A percentile compares a stretch with the other conserved stretches of the same genome.
These are phyloP conservation scores for Aleiodes sp. DNA, from an alignment of 1,140 invertebrate genomes.

Conservation along the genomic window DNA sequence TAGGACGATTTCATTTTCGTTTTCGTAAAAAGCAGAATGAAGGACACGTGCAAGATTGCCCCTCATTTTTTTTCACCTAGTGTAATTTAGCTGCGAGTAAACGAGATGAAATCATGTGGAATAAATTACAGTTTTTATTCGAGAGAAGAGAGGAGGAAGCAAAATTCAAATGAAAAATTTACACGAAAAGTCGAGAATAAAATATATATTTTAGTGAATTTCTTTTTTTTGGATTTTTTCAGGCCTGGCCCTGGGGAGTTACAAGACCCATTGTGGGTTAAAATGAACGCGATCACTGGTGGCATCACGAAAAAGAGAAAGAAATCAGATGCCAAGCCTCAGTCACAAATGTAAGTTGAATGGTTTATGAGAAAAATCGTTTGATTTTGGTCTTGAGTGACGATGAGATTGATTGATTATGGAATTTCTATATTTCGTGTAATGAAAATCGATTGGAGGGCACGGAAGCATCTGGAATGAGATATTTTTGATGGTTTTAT, in stretches of 20 bases:
- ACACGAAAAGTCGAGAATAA: too few relatives aligned
- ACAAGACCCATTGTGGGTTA: slow-evolving; percentile 83
- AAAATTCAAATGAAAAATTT: not conserved
- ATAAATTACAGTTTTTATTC: too few relatives aligned
- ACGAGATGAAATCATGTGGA: not conserved
- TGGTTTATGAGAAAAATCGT: not conserved
- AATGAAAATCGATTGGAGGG: too few relatives aligned
- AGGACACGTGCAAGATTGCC: slow-evolving; percentile 6
- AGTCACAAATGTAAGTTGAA: slow-evolving; percentile 80
- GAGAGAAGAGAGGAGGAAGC: not conserved
- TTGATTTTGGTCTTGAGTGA: not conserved
- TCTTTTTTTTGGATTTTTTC: slow-evolving; percentile 47
- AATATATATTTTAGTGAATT: too few relatives aligned
- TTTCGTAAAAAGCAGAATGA: not conserved
- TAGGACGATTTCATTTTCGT: slow-evolving; percentile 28
- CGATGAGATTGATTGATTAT: too few relatives aligned
- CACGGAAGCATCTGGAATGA: too few relatives aligned
- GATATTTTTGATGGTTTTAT: too few relatives aligned
- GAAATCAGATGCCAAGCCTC: slow-evolving; percentile 83
- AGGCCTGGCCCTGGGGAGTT: slow-evolving; percentile 84
- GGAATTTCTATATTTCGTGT: too few relatives aligned
- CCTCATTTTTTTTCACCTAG: not conserved
- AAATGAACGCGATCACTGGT: slow-evolving; percentile 82
- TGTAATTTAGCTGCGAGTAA: not conserved
- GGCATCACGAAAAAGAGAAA: slow-evolving; percentile 82